Conservation (phyloP, 1,140 invertebrate genomes). For the Pristionchus pacificus region DNA sequence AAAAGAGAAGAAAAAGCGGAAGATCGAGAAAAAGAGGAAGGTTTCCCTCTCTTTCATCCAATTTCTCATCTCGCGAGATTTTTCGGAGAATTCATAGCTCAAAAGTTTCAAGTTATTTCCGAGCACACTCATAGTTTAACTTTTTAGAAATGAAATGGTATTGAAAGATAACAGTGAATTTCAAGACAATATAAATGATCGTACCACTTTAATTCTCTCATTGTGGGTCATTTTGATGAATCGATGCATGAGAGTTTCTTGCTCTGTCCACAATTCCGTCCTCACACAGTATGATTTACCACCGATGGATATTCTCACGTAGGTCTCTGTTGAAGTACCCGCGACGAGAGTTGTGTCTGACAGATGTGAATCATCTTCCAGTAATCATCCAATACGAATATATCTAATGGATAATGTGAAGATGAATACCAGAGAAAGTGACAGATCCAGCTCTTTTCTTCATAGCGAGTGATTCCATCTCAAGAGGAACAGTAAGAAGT, state of each 20-base stretch:
- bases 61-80: background rate
- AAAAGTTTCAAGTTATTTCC: background rate
- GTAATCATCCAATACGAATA: background rate
- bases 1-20: too few species aligned
- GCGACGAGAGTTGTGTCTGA: background rate
- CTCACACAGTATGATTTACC: constrained; percentile 51
- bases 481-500: too few species aligned
- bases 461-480: too few species aligned
- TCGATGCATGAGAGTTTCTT: constrained; percentile 28
- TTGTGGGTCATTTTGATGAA: constrained; percentile 21
- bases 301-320: constrained; percentile 45
- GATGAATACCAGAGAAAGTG: too few species aligned
- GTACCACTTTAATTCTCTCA: constrained; percentile 11
- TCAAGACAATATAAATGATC: background rate
- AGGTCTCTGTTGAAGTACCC: constrained; percentile 10
- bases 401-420: too few species aligned
- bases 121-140: too few species aligned
- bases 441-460: too few species aligned
- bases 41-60: too few species aligned
- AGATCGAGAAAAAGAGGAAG: too few species aligned
- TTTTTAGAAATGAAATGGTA: background rate
- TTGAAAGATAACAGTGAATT: background rate
- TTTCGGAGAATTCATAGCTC: background rate
- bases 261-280: constrained; percentile 29
- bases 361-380: background rate